These are phyloP conservation scores for Liolophura sinensis DNA, from an alignment of 1,140 invertebrate species.

Conservation along the genomic window DNA sequence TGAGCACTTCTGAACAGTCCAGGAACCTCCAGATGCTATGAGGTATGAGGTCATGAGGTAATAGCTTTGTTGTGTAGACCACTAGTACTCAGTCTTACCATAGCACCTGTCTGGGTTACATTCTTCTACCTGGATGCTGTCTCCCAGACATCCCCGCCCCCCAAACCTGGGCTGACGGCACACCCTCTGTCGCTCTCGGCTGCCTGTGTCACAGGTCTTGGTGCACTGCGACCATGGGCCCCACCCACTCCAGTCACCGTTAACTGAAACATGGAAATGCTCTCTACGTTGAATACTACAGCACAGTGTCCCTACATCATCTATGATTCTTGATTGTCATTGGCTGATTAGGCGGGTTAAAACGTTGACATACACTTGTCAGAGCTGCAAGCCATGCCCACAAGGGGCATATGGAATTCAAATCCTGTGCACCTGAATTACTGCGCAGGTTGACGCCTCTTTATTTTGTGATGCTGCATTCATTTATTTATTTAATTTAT, in stretches of 20 bases:
- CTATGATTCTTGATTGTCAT: too few relatives aligned
- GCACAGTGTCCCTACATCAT: too few relatives aligned
- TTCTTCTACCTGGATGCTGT: constrained; percentile 33
- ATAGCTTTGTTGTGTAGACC: background rate
- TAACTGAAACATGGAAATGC: constrained; percentile 28
- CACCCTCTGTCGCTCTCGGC: constrained; percentile 24
- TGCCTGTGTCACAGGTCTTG: constrained; percentile 46
- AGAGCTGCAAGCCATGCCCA: too few relatives aligned
- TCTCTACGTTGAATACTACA: background rate
- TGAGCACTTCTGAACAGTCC: too few relatives aligned
- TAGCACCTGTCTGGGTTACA: constrained; percentile 39
- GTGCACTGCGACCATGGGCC: constrained; percentile 48
- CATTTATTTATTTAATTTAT: too few relatives aligned
- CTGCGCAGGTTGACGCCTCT: too few relatives aligned
- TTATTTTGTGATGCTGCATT: too few relatives aligned
- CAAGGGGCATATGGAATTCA: too few relatives aligned
- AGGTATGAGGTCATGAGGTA: background rate
- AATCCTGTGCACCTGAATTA: too few relatives aligned
- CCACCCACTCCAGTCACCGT: constrained; percentile 52
- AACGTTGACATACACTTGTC: too few relatives aligned
- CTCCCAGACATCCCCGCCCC: constrained; percentile 41
- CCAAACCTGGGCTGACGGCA: constrained; percentile 42
- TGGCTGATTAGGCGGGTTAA: too few relatives aligned
- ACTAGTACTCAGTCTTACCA: constrained; percentile 27
- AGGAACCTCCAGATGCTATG: too few relatives aligned